Evolutionary conservation across 2,888 invertebrate species (phyloP).

Genomic region (Tenthredo distinguenda): DNA sequence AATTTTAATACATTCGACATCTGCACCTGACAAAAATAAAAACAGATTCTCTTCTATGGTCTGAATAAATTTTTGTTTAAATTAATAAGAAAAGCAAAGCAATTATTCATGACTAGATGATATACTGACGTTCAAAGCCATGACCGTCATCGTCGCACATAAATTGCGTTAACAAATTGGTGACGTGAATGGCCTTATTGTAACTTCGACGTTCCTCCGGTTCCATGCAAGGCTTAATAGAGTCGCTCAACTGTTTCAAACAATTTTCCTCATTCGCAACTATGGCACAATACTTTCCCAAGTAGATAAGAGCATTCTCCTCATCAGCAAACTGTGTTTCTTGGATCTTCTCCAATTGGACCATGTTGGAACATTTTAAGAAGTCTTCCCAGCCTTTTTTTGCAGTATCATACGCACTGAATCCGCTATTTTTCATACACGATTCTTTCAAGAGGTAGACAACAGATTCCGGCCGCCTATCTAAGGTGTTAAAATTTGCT

Average conservation of each 20-base stretch:
- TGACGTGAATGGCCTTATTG: constrained; percentile 82
- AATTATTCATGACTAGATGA: background rate
- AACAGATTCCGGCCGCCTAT: constrained; percentile 76
- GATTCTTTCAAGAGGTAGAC: constrained; percentile 82
- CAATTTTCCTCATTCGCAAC: constrained; percentile 82
- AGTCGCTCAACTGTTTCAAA: constrained; percentile 80
- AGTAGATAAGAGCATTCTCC: constrained; percentile 85
- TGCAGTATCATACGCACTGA: constrained; percentile 80
- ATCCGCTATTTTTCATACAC: constrained; percentile 84
- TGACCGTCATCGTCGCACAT: constrained; percentile 90
- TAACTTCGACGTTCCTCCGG: constrained; percentile 82
- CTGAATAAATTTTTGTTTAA: background rate
- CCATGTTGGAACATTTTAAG: constrained; percentile 82
- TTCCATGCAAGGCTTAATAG: constrained; percentile 84
- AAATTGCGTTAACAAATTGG: constrained; percentile 86
- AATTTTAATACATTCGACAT: background rate
- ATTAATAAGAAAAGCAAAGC: constrained; percentile 39
- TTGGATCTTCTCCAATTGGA: constrained; percentile 74
- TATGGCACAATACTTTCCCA: constrained; percentile 87
- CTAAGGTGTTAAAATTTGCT: background rate
- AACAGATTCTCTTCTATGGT: background rate
- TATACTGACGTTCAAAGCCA: constrained; percentile 86
- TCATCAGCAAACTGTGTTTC: constrained; percentile 81
- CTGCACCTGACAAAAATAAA: background rate
- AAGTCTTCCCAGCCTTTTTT: constrained; percentile 78